Evolutionary conservation across 2,113 vertebrate genomes (phyloP).

Genomic region (Poeciliopsis retropinna): DNA sequence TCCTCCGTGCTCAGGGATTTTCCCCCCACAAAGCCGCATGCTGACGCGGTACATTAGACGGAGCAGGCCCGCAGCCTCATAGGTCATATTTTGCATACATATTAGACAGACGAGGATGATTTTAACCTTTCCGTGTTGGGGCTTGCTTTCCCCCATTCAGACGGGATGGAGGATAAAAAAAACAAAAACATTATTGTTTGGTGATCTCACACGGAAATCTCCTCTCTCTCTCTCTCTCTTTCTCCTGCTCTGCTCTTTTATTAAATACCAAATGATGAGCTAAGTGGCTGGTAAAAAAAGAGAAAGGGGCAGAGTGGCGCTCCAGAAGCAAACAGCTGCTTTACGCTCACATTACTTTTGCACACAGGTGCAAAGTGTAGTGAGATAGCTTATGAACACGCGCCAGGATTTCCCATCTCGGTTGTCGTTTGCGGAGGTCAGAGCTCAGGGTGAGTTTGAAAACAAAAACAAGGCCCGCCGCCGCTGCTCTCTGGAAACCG

Average conservation of each 20-base stretch:
- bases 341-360: constrained; percentile 22
- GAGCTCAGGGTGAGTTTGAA: constrained; percentile 10
- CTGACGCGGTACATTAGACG: constrained; percentile 71
- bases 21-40: constrained; percentile 57
- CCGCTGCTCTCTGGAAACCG: neutral
- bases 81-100: constrained; percentile 81
- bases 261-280: constrained; percentile 65
- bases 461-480: neutral
- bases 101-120: constrained; percentile 73
- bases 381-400: constrained; percentile 19
- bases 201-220: constrained; percentile 61
- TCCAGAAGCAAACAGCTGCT: constrained; percentile 37
- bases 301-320: constrained; percentile 46
- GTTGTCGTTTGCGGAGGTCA: constrained; percentile 18
- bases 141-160: constrained; percentile 65
- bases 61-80: constrained; percentile 67
- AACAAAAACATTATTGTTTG: constrained; percentile 63
- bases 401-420: constrained; percentile 8
- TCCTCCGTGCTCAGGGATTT: constrained; percentile 61
- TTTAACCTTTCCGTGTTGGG: constrained; percentile 74
- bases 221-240: constrained; percentile 30
- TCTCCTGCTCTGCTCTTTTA: constrained; percentile 26
- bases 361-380: constrained; percentile 26
- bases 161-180: neutral
- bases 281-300: constrained; percentile 43